phyloP scores from a whole-genome alignment of 2,797 vertebrate species.

The Labeo calbasu region DNA sequence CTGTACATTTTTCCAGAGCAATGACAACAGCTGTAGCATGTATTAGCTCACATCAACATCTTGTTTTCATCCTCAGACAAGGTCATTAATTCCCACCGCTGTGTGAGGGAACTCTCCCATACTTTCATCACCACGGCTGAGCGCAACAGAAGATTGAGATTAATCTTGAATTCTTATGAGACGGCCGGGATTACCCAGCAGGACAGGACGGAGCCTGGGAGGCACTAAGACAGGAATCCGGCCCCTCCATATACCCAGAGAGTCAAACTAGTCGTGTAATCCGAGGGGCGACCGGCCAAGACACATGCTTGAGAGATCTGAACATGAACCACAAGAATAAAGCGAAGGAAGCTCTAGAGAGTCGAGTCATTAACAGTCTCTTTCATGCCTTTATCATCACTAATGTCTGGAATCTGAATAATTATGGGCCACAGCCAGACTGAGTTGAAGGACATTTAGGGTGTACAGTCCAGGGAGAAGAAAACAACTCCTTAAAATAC shows the following conservation, averaged over 20 bases:
- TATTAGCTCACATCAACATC: constrained; percentile 30
- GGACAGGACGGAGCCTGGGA: constrained; percentile 43
- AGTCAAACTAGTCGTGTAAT: constrained; percentile 49
- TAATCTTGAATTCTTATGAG: constrained; percentile 54
- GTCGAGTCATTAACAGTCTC: constrained; percentile 40
- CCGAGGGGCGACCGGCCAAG: constrained; percentile 44
- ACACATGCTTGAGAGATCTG: constrained; percentile 38
- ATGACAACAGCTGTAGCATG: constrained; percentile 38
- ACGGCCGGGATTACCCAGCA: constrained; percentile 52
- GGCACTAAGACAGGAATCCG: constrained; percentile 39
- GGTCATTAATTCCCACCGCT: constrained; percentile 53
- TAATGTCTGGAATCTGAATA: constrained; percentile 46
- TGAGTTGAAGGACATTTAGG: constrained; percentile 51
- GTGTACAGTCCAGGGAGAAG: constrained; percentile 37
- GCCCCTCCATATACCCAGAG: constrained; percentile 1
- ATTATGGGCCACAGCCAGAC: constrained; percentile 45
- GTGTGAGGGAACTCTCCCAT: constrained; percentile 50
- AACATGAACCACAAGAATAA: constrained; percentile 35
- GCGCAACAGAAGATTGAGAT: constrained; percentile 46
- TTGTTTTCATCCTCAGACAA: constrained; percentile 52
- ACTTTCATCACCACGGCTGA: constrained; percentile 55
- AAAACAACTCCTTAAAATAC: constrained; percentile 47
- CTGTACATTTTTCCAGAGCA: constrained; percentile 22
- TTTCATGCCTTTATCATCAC: constrained; percentile 43
- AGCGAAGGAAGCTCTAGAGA: constrained; percentile 46